Percentiles rank a stretch among this genome's conserved stretches.
Evolutionary conservation across 1,140 invertebrate species (phyloP).

Genomic region (Drosophila yakuba): DNA sequence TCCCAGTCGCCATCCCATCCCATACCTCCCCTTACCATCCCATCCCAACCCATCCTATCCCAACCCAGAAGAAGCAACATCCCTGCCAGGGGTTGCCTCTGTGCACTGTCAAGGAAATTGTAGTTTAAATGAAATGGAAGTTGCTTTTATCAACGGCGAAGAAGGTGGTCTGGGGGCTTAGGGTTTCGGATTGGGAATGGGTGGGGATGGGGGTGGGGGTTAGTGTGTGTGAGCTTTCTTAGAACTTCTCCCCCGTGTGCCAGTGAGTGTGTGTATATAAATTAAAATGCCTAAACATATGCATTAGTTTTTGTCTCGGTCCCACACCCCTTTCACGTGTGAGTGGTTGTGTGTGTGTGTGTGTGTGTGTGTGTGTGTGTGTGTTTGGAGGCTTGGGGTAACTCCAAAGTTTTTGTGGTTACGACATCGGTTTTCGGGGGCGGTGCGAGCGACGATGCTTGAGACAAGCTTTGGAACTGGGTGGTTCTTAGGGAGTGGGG

Average conservation of each 20-base stretch:
- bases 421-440: conserved; percentile 72
- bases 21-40: neutral
- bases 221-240: conserved; percentile 68
- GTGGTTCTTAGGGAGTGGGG: conserved; percentile 1
- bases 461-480: conserved; percentile 30
- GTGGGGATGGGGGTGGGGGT: conserved; percentile 19
- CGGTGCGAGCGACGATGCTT: conserved; percentile 46
- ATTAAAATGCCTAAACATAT: conserved; percentile 84
- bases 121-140: conserved; percentile 84
- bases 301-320: conserved; percentile 81
- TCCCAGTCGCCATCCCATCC: neutral
- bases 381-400: conserved; percentile 22
- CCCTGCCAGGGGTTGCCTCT: conserved; percentile 56
- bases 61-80: conserved; percentile 18
- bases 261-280: conserved; percentile 66
- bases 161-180: conserved; percentile 21
- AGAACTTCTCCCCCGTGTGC: conserved; percentile 52
- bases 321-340: conserved; percentile 19
- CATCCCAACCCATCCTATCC: neutral
- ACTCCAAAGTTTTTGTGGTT: conserved; percentile 81
- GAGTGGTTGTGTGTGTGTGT: conserved; percentile 14
- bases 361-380: conserved; percentile 21
- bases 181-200: conserved; percentile 31
- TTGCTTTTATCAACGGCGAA: conserved; percentile 79
- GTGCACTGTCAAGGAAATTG: conserved; percentile 81